Base-by-base conservation (phyloP, 2,113 vertebrate species). In the Prionailurus bengalensis region DNA sequence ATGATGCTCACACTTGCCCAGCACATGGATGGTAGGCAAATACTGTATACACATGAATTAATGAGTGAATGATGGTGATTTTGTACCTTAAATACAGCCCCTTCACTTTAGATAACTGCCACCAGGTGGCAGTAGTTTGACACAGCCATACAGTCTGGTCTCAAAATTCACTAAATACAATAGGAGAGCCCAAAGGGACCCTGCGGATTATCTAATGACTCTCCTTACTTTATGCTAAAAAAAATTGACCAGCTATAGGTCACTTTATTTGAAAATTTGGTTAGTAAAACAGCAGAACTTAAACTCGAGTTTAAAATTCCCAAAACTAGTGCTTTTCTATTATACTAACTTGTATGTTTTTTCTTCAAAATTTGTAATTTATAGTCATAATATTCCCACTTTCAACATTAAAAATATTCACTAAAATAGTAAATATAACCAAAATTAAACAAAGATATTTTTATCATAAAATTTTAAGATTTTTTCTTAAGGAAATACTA, bases 71-170 rank as follows among this genome's bases (percentile, higher is more conserved):
- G 61, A 55, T 27, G 45, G 10, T 6, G 55, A 48, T 42, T 85
- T 88, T 31, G 31, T 23, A 21, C 31, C 27, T 66, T 16, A 45
- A 93, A 31, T 7, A 45, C n/a, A 33, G 31, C 2, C 58, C 3
- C 45, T 21, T 71, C 55, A 33, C 13, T 92, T 88, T 29, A 74
- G 31, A 91, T 55, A 73, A 65, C 42, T 66, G 51, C 93, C 97
- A 92, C 78, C 45, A 95, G 93, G 91, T 97, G 97, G 97, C 96
- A 97, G 55, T 36, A 89, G 55, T 58, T 83, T 79, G 7, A 86
- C 78, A 81, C 3, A 7, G 53, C 33, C 42, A 29, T 21, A 9
- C 8, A 36, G 9, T 74, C 12, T 48, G 23, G 13, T 74, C 7
- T 33, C 16, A 45, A 79, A 14, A 74, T 48, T 79, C 76, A 53